A percentile compares a stretch with the other conserved stretches of the same genome.
Conservation (phyloP, 1,140 invertebrate species). For the Stegodyphus dumicola region DNA sequence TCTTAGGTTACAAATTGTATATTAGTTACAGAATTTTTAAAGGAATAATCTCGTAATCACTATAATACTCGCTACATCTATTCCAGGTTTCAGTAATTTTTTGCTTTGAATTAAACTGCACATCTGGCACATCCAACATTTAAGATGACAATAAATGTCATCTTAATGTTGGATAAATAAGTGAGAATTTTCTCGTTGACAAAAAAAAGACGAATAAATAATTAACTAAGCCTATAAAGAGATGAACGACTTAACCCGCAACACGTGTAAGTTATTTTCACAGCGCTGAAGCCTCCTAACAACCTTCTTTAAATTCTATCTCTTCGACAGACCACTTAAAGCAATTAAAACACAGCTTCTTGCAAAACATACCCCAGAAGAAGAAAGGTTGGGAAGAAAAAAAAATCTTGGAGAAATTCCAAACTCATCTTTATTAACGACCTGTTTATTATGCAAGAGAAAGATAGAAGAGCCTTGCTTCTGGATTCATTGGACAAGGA, state of each 20-base stretch:
- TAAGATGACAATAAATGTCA: too few relatives aligned
- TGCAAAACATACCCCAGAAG: constrained; percentile 7
- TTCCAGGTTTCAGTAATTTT: too few relatives aligned
- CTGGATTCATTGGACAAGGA: neutral
- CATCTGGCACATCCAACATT: too few relatives aligned
- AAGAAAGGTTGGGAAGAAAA: neutral
- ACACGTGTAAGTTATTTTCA: constrained; percentile 10
- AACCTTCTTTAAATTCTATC: neutral
- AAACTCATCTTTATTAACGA: constrained; percentile 55
- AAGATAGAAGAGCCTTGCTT: neutral
- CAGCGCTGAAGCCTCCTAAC: neutral
- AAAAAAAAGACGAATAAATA: neutral
- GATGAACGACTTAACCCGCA: constrained; percentile 2
- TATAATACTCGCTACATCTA: too few relatives aligned
- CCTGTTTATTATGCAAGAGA: constrained; percentile 42
- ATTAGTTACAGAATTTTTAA: too few relatives aligned
- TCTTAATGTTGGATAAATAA: too few relatives aligned
- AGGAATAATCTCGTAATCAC: too few relatives aligned
- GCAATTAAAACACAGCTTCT: constrained; percentile 27
- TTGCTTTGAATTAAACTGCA: too few relatives aligned
- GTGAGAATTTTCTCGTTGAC: too few relatives aligned
- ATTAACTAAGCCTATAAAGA: constrained; percentile 17
- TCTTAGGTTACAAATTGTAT: too few relatives aligned
- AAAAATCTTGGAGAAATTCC: constrained; percentile 23
- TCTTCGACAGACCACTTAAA: constrained; percentile 17